Conservation (phyloP, 92 coral and sea anemone genomes). For the Porites evermanni region DNA sequence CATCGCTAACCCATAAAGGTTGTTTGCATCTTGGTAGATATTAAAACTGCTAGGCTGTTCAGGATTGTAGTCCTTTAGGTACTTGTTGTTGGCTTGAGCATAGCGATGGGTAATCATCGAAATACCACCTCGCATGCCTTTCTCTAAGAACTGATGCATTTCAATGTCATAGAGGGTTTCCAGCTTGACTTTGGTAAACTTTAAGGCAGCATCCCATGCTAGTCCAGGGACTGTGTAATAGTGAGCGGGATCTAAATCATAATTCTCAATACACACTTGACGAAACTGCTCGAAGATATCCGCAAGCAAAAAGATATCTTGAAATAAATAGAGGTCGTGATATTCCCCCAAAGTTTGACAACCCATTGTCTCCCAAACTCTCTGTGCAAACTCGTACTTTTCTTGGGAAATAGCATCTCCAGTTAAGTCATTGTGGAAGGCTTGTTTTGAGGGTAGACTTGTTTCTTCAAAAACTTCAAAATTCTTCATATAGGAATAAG, state of each 20-base stretch:
- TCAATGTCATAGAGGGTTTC: neutral
- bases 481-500: too few species aligned
- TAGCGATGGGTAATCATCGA: neutral
- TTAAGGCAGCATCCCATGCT: neutral
- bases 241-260: neutral
- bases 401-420: neutral
- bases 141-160: neutral
- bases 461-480: neutral
- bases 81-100: constrained; percentile 13
- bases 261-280: neutral
- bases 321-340: neutral
- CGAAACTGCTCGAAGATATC: neutral
- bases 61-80: neutral
- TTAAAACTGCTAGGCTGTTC: neutral
- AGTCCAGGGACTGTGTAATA: neutral
- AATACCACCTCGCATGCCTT: neutral
- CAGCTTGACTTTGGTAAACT: neutral
- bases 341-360: neutral
- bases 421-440: neutral
- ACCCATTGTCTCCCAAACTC: neutral
- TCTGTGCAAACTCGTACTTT: neutral
- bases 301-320: neutral
- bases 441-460: neutral
- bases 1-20: neutral
- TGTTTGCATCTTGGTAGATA: neutral